Evolutionary conservation across 1,140 invertebrate genomes (phyloP).

Genomic region (Drosophila sproati): DNA sequence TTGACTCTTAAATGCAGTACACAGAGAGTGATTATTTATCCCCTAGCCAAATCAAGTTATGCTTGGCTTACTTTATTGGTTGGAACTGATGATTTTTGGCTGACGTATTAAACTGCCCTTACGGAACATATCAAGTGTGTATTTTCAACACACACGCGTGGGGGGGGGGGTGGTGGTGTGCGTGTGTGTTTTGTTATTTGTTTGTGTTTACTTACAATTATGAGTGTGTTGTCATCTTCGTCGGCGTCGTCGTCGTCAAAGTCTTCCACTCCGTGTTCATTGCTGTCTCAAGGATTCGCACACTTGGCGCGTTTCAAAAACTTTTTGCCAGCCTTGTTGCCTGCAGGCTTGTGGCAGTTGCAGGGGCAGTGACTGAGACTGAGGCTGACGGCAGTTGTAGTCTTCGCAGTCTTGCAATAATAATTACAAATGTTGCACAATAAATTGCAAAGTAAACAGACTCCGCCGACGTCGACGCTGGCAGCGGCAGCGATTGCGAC

Average conservation of each 20-base stretch:
- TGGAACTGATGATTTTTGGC: neutral
- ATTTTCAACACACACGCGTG: constrained; percentile 14
- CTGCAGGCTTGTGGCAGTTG: constrained; percentile 6
- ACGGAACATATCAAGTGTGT: constrained; percentile 9
- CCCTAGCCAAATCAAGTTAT: neutral
- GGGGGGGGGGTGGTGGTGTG: too few relatives aligned
- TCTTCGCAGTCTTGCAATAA: constrained; percentile 71
- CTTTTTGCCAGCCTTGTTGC: constrained; percentile 32
- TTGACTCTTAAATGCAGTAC: too few relatives aligned
- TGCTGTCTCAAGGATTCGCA: constrained; percentile 70
- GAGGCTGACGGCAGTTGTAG: neutral
- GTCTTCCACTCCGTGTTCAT: constrained; percentile 14
- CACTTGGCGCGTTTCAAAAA: constrained; percentile 59
- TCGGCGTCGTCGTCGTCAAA: constrained; percentile 26
- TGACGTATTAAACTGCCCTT: constrained; percentile 33
- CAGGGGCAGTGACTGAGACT: neutral
- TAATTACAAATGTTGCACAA: constrained; percentile 84
- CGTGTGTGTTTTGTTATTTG: constrained; percentile 34
- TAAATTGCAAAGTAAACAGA: constrained; percentile 82
- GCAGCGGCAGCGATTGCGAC: neutral
- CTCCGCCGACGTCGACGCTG: constrained; percentile 19
- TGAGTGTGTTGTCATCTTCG: constrained; percentile 78
- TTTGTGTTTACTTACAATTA: constrained; percentile 80
- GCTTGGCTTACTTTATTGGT: neutral
- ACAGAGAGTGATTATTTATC: neutral